These are phyloP conservation scores for Zapus hudsonius DNA, from an alignment of 2,113 vertebrate genomes.

Conservation along the genomic window DNA sequence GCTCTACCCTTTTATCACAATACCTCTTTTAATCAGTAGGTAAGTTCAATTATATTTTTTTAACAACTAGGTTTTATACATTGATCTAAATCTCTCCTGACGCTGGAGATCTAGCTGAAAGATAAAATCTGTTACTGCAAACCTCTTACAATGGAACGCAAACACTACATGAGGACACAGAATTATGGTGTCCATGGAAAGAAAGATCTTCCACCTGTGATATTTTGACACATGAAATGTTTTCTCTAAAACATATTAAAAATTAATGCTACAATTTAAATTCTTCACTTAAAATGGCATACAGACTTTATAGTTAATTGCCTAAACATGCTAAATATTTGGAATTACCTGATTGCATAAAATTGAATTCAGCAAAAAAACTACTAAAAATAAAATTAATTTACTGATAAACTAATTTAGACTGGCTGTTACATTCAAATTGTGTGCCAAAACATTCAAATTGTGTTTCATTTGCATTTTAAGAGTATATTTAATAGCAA, in stretches of 20 bases:
- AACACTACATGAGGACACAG: not conserved
- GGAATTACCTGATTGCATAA: not conserved
- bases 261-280: not conserved
- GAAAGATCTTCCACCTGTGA: not conserved
- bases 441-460: not conserved
- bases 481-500: not conserved
- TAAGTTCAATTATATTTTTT: too few species aligned
- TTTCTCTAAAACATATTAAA: not conserved
- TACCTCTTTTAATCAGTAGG: not conserved
- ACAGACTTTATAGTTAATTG: not conserved
- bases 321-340: not conserved
- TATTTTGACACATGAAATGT: not conserved
- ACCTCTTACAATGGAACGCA: not conserved
- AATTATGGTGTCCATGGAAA: not conserved
- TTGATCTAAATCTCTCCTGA: not conserved
- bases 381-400: not conserved
- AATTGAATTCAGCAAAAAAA: conserved; percentile 23
- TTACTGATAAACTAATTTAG: not conserved
- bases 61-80: not conserved
- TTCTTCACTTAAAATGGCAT: not conserved
- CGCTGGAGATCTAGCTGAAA: not conserved
- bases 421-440: not conserved
- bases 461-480: not conserved
- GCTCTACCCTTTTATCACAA: not conserved
- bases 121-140: not conserved